These are phyloP conservation scores for Zoanthus solanderi DNA, from an alignment of 92 coral and sea anemone species.

Conservation along the genomic window DNA sequence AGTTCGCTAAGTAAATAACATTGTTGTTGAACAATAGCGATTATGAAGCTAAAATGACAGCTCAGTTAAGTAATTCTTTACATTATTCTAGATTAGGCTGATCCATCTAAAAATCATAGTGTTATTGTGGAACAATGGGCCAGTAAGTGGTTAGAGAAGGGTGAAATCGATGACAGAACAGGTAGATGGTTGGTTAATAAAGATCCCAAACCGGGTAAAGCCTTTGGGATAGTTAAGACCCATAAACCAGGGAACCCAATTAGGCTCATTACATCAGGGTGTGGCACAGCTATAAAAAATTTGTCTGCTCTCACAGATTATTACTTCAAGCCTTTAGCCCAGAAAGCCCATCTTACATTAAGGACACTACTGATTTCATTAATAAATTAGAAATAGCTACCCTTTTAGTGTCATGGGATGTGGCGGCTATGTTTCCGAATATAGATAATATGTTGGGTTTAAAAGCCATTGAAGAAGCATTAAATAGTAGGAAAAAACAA, in stretches of 20 bases:
- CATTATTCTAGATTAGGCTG: conserved; percentile 26
- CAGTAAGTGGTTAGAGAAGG: conserved; percentile 30
- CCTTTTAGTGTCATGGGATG: not conserved
- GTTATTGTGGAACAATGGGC: not conserved
- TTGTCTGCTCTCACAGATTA: not conserved
- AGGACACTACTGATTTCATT: conserved; percentile 3
- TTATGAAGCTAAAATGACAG: conserved; percentile 47
- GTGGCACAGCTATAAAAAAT: conserved; percentile 17
- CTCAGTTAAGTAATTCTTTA: conserved; percentile 45
- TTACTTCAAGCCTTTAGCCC: not conserved
- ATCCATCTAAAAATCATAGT: conserved; percentile 16
- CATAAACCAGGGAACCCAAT: conserved; percentile 19
- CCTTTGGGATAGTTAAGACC: conserved; percentile 38
- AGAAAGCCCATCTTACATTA: conserved; percentile 7
- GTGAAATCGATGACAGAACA: conserved; percentile 5
- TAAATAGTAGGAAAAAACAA: not conserved
- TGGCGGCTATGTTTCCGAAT: not conserved
- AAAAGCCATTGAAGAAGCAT: not conserved
- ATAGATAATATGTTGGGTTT: not conserved
- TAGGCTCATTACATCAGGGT: conserved; percentile 1
- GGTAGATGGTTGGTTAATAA: not conserved
- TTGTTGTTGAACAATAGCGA: conserved; percentile 35
- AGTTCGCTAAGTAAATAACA: not conserved
- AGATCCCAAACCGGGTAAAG: conserved; percentile 33
- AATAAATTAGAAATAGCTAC: not conserved